Percentiles rank a stretch among this genome's conserved stretches.
Evolutionary conservation across 2,888 invertebrate species (phyloP).

Genomic region (Hololepta plana): DNA sequence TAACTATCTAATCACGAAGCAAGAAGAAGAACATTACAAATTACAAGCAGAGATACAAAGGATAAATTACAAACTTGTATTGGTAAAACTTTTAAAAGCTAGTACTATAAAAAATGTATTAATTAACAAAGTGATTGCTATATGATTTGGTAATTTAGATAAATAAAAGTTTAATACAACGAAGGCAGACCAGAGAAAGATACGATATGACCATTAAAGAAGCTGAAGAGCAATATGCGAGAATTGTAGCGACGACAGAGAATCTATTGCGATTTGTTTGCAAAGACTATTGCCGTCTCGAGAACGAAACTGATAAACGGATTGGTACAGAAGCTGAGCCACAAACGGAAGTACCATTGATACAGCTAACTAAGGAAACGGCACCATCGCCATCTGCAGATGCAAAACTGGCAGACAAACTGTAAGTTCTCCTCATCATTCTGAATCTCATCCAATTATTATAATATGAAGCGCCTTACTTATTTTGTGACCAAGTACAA

Average conservation of each 20-base stretch:
- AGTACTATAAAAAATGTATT: conserved; percentile 2
- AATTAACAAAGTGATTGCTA: background rate
- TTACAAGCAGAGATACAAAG: conserved; percentile 19
- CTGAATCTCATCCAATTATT: no score
- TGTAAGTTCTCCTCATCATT: no score
- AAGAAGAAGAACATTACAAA: conserved; percentile 17
- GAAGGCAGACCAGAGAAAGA: conserved; percentile 15
- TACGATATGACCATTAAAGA: conserved; percentile 20
- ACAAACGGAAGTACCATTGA: no score
- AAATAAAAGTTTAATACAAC: conserved; percentile 18
- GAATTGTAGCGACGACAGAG: conserved; percentile 17
- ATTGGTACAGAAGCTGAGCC: no score
- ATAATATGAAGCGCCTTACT: no score
- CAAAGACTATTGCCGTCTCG: conserved; percentile 15
- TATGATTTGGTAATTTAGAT: conserved; percentile 12
- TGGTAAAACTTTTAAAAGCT: conserved; percentile 12
- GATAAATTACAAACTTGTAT: conserved; percentile 19
- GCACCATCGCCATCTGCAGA: no score
- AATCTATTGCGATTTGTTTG: conserved; percentile 14
- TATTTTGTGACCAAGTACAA: no score
- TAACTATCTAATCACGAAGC: conserved; percentile 16
- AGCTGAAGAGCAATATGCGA: conserved; percentile 17
- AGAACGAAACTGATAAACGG: conserved; percentile 20
- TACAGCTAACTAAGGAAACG: no score
- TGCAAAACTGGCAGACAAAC: no score